Evolutionary conservation across 2,888 invertebrate genomes (phyloP).

Genomic region (Lasioglossum villosulum): DNA sequence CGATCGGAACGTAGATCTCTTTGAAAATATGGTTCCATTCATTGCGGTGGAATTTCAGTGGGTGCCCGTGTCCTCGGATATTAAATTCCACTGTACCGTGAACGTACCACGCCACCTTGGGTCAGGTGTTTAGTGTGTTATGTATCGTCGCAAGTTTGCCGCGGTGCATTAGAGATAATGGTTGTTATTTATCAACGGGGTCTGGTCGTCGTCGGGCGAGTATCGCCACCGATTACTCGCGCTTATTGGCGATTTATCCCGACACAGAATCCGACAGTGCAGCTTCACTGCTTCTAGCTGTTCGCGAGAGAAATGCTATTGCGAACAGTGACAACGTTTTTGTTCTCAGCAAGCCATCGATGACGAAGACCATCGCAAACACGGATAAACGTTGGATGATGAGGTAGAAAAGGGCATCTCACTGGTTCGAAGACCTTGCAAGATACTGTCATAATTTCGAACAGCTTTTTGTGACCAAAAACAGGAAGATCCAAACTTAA

Average conservation of each 20-base stretch:
- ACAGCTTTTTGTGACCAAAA: too few species aligned
- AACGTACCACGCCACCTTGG: slow-evolving; percentile 25
- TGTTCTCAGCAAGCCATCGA: neutral
- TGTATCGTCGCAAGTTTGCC: slow-evolving; percentile 20
- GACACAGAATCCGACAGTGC: neutral
- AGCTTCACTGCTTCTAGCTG: neutral
- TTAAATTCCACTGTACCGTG: slow-evolving; percentile 50
- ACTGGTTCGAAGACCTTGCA: too few species aligned
- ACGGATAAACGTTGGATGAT: too few species aligned
- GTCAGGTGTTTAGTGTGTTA: slow-evolving; percentile 28
- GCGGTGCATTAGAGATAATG: slow-evolving; percentile 23
- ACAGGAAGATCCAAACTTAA: too few species aligned
- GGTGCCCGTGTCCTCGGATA: slow-evolving; percentile 45
- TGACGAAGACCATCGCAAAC: too few species aligned
- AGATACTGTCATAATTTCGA: too few species aligned
- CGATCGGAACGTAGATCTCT: slow-evolving; percentile 61
- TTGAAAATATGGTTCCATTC: slow-evolving; percentile 47
- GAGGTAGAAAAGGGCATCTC: too few species aligned
- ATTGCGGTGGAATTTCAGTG: slow-evolving; percentile 50
- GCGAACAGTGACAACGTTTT: neutral
- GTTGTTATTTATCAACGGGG: slow-evolving; percentile 22
- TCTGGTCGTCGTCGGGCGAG: slow-evolving; percentile 17
- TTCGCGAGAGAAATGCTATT: neutral
- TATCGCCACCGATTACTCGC: slow-evolving; percentile 12
- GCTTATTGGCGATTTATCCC: slow-evolving; percentile 12